Evolutionary conservation across 2,888 invertebrate species (phyloP).

Genomic region (Ametastegia equiseti): DNA sequence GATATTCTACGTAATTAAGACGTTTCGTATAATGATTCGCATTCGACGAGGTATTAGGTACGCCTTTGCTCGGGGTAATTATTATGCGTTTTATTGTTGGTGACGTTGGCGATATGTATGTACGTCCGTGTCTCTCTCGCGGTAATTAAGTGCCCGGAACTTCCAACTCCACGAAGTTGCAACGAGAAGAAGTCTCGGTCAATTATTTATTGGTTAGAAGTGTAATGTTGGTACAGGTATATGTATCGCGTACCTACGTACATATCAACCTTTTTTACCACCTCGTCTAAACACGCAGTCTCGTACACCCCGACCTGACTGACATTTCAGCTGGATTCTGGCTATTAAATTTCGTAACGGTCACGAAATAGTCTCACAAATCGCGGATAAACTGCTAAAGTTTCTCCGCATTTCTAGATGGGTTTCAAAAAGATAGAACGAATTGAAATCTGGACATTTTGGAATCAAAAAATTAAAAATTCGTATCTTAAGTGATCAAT

Average conservation of each 20-base stretch:
- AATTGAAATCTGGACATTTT: too few species aligned
- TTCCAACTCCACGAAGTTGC: constrained; percentile 36
- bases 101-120: constrained; percentile 56
- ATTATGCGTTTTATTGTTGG: constrained; percentile 60
- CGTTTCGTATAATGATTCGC: too few species aligned
- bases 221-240: not conserved
- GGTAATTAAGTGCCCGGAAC: constrained; percentile 63
- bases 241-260: not conserved
- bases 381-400: too few species aligned
- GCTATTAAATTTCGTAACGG: not conserved
- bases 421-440: too few species aligned
- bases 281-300: not conserved
- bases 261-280: not conserved
- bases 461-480: too few species aligned
- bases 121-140: constrained; percentile 48
- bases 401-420: too few species aligned
- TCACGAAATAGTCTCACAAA: too few species aligned
- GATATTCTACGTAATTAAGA: too few species aligned
- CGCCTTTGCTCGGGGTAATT: constrained; percentile 56
- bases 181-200: constrained; percentile 45
- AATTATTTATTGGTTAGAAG: constrained; percentile 61
- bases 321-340: not conserved
- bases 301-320: not conserved
- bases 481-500: too few species aligned
- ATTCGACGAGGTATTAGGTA: constrained; percentile 43